Base-by-base conservation (phyloP, 2,797 vertebrate genomes). In the Micromesistius poutassou region DNA sequence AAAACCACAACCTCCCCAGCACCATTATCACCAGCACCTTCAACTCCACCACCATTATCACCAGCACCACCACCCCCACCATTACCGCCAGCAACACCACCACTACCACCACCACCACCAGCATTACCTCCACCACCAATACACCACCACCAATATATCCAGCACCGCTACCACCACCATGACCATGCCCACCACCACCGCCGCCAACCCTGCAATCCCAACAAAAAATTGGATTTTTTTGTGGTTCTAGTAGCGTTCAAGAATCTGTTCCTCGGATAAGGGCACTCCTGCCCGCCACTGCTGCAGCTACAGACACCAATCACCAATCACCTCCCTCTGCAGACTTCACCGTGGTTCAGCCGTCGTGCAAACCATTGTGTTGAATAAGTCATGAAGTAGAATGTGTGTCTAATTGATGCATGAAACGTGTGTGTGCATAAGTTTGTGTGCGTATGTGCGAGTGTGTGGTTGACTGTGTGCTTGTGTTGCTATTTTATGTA, bases 241-340 rank as follows among this genome's bases (percentile, higher is more conserved):
- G 42, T 40, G 22, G 81, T 77, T 75, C 76, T 81, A 76, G 30
- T 73, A 78, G 77, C 33, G 28, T 66, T 66, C 5, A 14, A 68
- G 9, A 22, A 30, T 50, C 71, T 73, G 71, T 55, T 77, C 73
- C 68, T 77, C 73, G 68, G 66, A n/a, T n/a, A n/a, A 74, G 75
- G 30, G n/a, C 80, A 73, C 79, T 46, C 28, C 78, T 81, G 79
- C 82, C 78, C 82, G 79, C 82, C 75, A 71, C 13, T 62, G 50
- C 68, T 66, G 76, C 46, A 5, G 46, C 46, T 5, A 22, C 19
- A 14, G 6, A 19, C 19, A 75, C 78, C 33, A 73, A 78, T 71
- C 33, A 35, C 33, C 5, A 5, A 5, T 35, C 33, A n/a, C 33
- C 33, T 80, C 31, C 75, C 46, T 19, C 75, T 76, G 79, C 77